phyloP scores from a whole-genome alignment of 1,140 invertebrate species.

The Pseudachorutes palmiensis region DNA sequence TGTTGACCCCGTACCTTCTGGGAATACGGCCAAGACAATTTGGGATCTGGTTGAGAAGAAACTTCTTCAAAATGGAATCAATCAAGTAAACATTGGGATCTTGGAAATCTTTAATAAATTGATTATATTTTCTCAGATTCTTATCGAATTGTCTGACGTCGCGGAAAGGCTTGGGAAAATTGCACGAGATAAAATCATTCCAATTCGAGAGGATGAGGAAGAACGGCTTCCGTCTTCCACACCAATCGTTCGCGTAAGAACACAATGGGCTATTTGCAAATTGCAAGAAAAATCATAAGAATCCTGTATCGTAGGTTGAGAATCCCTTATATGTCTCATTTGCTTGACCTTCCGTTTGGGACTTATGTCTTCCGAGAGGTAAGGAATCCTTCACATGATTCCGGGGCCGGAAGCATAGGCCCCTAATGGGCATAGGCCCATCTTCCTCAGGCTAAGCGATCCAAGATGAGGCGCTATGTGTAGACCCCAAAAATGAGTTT shows the following conservation, averaged over 20 bases:
- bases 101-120: background rate
- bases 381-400: too few species aligned
- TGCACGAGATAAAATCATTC: constrained; percentile 34
- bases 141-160: constrained; percentile 30
- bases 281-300: too few species aligned
- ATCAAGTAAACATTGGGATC: constrained; percentile 27
- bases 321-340: constrained; percentile 36
- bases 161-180: constrained; percentile 33
- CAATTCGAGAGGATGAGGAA: constrained; percentile 34
- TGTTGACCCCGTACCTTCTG: background rate
- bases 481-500: too few species aligned
- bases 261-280: background rate
- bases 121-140: constrained; percentile 18
- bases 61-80: constrained; percentile 30
- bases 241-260: constrained; percentile 28
- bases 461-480: too few species aligned
- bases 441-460: too few species aligned
- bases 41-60: constrained; percentile 33
- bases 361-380: constrained; percentile 36
- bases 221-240: constrained; percentile 24
- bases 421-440: too few species aligned
- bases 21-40: background rate
- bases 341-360: constrained; percentile 36
- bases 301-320: too few species aligned
- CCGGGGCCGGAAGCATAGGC: too few species aligned